Evolutionary conservation across 2,797 vertebrate species (phyloP), one percentile per base, ranked within the genome.

Genomic region (Bryconaethiops microstoma): DNA sequence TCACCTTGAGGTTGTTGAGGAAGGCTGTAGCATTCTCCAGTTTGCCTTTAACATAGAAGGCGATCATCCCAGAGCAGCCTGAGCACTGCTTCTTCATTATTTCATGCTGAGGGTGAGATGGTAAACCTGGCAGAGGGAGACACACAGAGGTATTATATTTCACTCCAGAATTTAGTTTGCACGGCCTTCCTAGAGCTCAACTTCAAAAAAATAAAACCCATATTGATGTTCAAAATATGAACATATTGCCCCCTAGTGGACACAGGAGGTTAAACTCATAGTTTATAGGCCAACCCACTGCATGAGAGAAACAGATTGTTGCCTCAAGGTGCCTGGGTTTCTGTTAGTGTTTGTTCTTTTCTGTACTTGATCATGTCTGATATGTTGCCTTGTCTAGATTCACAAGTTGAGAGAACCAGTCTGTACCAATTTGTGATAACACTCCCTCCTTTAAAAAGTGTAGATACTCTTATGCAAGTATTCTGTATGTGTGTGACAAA

Each of bases 71-170:
- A 0, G 97, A 88, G 82, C 93, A 95, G 0, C 98, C 98, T 0
- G 96, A 94, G 86, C 96, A 96, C 87, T 99, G 98, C 45, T 72
- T 93, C 91, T 95, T 95, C 54, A 89, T 63, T 90, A 99, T 4
- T 54, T 97, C 93, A 0, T 96, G 88, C 90, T 99, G 97, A 0
- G 97, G 96, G 85, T 99, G 96, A 10, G 96, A 99, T 4, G 94
- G 92, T 82, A 99, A 88, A 7, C 97, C 98, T 99, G 82, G 17
- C 29, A n/a, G 40, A 80, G 13, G 10, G 40, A 64, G 59, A 54
- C 1, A 45, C 64, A 4, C 1, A 6, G 16, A 12, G 25, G 62
- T 17, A 70, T 29, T 29, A 12, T 25, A 29, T 69, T 14, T 12
- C 23, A 59, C 6, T 40, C 23, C 12, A 5, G 1, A 21, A 62